These are phyloP conservation scores for Incurvaria masculella DNA, from an alignment of 2,888 invertebrate species.

Conservation along the genomic window DNA sequence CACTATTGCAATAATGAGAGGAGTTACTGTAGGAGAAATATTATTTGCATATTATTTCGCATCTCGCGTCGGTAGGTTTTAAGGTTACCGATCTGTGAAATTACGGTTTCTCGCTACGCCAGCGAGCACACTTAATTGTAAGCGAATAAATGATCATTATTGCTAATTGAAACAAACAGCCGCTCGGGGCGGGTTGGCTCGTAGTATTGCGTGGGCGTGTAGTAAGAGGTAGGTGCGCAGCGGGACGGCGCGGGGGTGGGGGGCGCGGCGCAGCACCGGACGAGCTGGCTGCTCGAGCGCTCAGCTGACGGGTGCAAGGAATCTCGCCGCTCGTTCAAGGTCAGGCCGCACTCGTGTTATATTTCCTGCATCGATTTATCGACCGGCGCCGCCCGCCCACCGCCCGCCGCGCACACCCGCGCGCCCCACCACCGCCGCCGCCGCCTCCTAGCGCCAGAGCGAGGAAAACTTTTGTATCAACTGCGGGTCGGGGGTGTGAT, in stretches of 20 bases:
- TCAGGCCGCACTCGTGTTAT: constrained; percentile 43
- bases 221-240: too few species aligned
- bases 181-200: too few species aligned
- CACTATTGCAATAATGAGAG: too few species aligned
- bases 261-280: not conserved
- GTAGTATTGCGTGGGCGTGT: not conserved
- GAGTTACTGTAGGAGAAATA: too few species aligned
- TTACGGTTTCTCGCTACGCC: too few species aligned
- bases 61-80: too few species aligned
- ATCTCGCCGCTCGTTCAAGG: constrained; percentile 26
- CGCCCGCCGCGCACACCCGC: constrained; percentile 21
- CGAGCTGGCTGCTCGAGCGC: not conserved
- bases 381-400: constrained; percentile 50
- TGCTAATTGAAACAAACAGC: too few species aligned
- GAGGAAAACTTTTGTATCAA: not conserved
- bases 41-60: too few species aligned
- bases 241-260: not conserved
- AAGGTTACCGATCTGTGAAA: too few species aligned
- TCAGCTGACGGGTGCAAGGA: not conserved
- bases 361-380: constrained; percentile 51
- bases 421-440: not conserved
- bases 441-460: not conserved
- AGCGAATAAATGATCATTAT: too few species aligned
- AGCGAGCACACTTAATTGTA: too few species aligned
- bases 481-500: not conserved